Conservation (phyloP, 2,888 invertebrate genomes). For the Eupithecia exiguata region DNA sequence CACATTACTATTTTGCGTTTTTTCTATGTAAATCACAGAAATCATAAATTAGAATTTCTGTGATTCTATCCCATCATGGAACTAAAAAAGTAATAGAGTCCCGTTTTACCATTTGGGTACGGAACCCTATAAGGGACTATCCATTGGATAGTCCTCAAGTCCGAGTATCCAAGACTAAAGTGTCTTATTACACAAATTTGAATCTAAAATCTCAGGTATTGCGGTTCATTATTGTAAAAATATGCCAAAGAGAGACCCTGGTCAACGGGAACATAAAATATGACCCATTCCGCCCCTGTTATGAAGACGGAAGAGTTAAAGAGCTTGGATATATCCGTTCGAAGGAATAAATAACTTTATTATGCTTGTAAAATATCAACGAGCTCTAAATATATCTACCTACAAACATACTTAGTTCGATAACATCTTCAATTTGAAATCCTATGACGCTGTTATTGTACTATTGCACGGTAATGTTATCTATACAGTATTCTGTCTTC, state of each 20-base stretch:
- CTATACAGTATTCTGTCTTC: too few relatives aligned
- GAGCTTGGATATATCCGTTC: constrained; percentile 20
- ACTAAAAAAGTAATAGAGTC: too few relatives aligned
- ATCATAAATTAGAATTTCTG: too few relatives aligned
- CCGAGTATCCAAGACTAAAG: neutral
- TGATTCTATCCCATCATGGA: too few relatives aligned
- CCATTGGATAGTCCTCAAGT: too few relatives aligned
- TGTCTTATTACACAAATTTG: neutral
- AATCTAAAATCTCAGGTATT: neutral
- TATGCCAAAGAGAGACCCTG: constrained; percentile 12
- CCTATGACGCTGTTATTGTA: neutral
- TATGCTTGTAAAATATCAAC: constrained; percentile 23
- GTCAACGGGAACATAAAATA: constrained; percentile 33
- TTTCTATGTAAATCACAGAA: too few relatives aligned
- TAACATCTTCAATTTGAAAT: constrained; percentile 6
- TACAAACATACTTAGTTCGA: neutral
- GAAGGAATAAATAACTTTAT: constrained; percentile 27
- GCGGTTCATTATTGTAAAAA: constrained; percentile 5
- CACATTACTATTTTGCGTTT: too few relatives aligned
- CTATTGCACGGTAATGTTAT: too few relatives aligned
- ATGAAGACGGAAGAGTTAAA: constrained; percentile 39
- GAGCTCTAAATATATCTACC: neutral
- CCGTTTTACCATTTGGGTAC: too few relatives aligned
- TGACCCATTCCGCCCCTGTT: constrained; percentile 38
- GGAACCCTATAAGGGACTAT: too few relatives aligned